Base-by-base conservation (phyloP, 2,797 vertebrate species). In the Hippoglossus hippoglossus region DNA sequence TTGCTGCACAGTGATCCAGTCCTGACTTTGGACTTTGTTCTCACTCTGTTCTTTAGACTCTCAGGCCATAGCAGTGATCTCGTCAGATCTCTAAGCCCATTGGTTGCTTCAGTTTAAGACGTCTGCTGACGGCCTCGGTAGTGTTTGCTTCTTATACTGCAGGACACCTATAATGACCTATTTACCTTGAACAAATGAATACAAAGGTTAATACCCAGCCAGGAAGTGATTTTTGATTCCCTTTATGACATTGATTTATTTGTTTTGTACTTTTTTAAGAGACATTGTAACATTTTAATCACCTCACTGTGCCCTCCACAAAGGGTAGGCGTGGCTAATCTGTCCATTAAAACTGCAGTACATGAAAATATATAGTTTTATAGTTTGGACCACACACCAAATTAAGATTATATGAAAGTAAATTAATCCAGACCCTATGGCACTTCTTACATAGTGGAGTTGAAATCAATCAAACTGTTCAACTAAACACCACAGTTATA, bases 1-100 rank as follows among this genome's bases (percentile, higher is more conserved):
- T 63, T 62, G 50, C 60, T 66, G 24, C 26, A 51, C 13, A 34
- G 61, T 53, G 41, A 52, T 60, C 58, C 51, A 63, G 28, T 26
- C 26, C n/a, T 41, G 25, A 72, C n/a, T 54, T 57, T 75, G 73
- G 74, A 90, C 84, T 87, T 80, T 82, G 76, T 21, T 54, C 63
- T 61, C 41, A 31, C 28, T 68, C 63, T 60, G 25, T 50, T 79
- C 81, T 89, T 87, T 85, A 77, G 80, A 86, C 86, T 80, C 56
- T 89, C 75, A 82, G 77, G 16, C 83, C 67, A 82, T 31, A 57
- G 56, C 58, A 47, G 68, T 55, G 62, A 80, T 67, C 63, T 81
- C 46, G 67, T 57, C 39, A 28, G 24, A 44, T 66, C 24, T 26
- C 61, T 65, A 26, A 46, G 16, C 34, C 25, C 6, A 74, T 51